phyloP scores from a whole-genome alignment of 2,888 invertebrate species.

The Lithosia quadra region DNA sequence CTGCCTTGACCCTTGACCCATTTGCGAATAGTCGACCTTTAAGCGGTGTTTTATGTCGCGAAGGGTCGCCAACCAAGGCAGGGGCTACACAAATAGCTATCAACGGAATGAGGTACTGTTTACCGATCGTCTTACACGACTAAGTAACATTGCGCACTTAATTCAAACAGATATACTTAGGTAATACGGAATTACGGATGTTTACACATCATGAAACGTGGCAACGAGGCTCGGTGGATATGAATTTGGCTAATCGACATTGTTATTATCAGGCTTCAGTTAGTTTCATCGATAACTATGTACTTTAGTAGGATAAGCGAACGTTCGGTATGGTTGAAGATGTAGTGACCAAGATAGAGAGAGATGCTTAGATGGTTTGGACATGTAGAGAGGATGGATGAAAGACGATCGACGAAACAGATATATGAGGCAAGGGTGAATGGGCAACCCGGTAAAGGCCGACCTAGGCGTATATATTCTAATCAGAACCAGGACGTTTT shows the following conservation, averaged over 20 bases:
- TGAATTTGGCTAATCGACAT: neutral
- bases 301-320: neutral
- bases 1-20: conserved; percentile 38
- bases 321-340: no score
- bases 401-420: no score
- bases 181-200: neutral
- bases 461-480: no score
- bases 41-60: conserved; percentile 25
- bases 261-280: neutral
- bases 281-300: neutral
- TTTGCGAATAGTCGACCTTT: conserved; percentile 32
- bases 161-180: neutral
- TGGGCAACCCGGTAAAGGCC: no score
- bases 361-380: no score
- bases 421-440: no score
- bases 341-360: no score
- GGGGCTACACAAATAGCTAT: conserved; percentile 18
- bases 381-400: no score
- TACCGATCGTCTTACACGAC: neutral
- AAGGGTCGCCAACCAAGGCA: conserved; percentile 28
- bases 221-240: neutral
- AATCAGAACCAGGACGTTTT: no score
- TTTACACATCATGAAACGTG: neutral
- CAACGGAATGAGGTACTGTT: conserved; percentile 1
- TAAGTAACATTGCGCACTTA: neutral